phyloP scores from a whole-genome alignment of 2,797 vertebrate species.

The Trachurus trachurus region DNA sequence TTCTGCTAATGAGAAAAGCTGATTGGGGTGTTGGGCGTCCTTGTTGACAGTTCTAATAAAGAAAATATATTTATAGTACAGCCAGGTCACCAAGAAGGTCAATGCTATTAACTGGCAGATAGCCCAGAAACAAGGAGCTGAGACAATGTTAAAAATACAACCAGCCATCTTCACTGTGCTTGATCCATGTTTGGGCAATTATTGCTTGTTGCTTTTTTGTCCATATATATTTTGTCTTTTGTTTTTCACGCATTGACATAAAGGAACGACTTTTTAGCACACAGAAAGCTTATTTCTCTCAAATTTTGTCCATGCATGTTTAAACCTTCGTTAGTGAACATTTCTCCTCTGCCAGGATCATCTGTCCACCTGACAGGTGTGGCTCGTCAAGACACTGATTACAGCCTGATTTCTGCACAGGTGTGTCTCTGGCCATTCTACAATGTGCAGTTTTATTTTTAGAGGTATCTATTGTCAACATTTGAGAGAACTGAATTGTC shows the following conservation, averaged over 20 bases:
- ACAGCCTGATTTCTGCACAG: neutral
- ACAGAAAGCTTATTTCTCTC: neutral
- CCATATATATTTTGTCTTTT: too few species aligned
- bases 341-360: too few species aligned
- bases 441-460: neutral
- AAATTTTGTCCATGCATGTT: too few species aligned
- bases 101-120: neutral
- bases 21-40: neutral
- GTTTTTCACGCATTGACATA: too few species aligned
- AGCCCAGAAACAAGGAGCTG: neutral
- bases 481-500: too few species aligned
- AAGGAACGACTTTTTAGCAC: neutral
- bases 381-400: neutral
- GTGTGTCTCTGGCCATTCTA: neutral
- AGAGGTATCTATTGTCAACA: too few species aligned
- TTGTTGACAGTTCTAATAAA: neutral
- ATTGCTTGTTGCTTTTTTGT: too few species aligned
- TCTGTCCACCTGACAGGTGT: neutral
- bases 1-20: neutral
- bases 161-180: neutral
- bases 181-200: neutral
- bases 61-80: slow-evolving; percentile 2
- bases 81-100: neutral
- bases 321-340: too few species aligned
- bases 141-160: neutral